Percentiles rank a stretch among this genome's conserved stretches.
phyloP scores from a whole-genome alignment of 2,113 vertebrate genomes.

The Callionymus lyra region DNA sequence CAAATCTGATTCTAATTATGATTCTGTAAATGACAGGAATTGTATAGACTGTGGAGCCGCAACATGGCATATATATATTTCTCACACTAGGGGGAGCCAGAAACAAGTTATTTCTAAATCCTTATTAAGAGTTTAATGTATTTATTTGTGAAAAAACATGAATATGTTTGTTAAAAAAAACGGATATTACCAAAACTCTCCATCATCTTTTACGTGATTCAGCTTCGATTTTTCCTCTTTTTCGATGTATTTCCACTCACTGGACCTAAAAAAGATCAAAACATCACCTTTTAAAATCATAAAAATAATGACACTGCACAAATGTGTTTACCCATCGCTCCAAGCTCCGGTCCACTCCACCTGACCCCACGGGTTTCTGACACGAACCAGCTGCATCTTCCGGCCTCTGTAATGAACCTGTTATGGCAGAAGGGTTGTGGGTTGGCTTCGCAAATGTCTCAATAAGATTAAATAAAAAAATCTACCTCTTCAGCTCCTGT shows the following conservation, averaged over 20 bases:
- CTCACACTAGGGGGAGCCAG: no score
- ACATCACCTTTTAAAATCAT: background rate
- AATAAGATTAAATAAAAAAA: no score
- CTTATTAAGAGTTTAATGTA: background rate
- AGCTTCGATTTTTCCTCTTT: slow-evolving; percentile 59
- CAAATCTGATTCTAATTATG: no score
- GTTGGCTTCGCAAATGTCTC: no score
- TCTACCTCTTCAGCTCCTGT: slow-evolving; percentile 75
- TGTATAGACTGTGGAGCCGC: no score
- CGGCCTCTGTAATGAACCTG: slow-evolving; percentile 30
- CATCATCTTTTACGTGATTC: slow-evolving; percentile 69
- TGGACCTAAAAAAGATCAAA: slow-evolving; percentile 55
- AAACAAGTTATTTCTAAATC: no score
- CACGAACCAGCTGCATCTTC: slow-evolving; percentile 37
- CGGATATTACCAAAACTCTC: slow-evolving; percentile 89
- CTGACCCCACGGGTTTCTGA: slow-evolving; percentile 82
- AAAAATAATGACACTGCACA: background rate
- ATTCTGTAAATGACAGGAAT: no score
- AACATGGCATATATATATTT: no score
- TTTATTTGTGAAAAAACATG: background rate
- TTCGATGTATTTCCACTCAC: slow-evolving; percentile 70
- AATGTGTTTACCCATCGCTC: slow-evolving; percentile 72
- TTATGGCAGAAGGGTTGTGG: no score
- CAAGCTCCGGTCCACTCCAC: slow-evolving; percentile 85
- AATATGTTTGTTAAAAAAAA: background rate